Base-by-base conservation (phyloP, 1,140 invertebrate species). In the Camponotus pennsylvanicus region DNA sequence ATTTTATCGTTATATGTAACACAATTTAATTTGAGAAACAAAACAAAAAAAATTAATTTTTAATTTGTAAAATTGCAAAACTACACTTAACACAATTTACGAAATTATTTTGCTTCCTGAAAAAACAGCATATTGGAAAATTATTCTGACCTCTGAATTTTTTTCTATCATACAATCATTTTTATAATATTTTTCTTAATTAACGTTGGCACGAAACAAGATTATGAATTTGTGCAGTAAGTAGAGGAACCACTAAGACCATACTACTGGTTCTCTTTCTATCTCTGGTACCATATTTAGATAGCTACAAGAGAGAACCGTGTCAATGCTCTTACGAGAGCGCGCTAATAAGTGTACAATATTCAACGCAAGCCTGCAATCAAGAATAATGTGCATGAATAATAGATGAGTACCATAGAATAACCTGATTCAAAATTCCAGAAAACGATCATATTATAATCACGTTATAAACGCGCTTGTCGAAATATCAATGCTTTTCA, bases 271-370 rank as follows among this genome's bases (percentile, higher is more conserved):
- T 40, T 8, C 61, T 79, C 21, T 75, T 37, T 83, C n/a, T 61
- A 75, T 13, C 3, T 18, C 42, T 15, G 13, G 11, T 59, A 34
- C 40, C 27, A 49, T 82, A 61, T 71, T 80, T 49, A 18, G 66
- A 32, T 71, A 71, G 18, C 18, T 59, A 61, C 15, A 6, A 15
- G 32, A 32, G 55, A 59, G 55, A 45, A 42, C 52, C 8, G 15
- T 40, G 21, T 27, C 67, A 59, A 73, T 83, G 79, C 79, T 75
- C 40, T 83, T 83, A 83, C 27, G 69, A 13, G 34, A 73, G 18
- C 52, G 55, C 32, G 69, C 57, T 83, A 75, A 83, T 83, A 83
- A 83, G 79, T 73, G 40, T 83, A 83, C 79, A 83, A 83, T 83
- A 83, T 83, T 83, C 79, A 83, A 75, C 69, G 69, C 55, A 45